phyloP scores from a whole-genome alignment of 1,140 invertebrate genomes.

The Acromyrmex charruanus region DNA sequence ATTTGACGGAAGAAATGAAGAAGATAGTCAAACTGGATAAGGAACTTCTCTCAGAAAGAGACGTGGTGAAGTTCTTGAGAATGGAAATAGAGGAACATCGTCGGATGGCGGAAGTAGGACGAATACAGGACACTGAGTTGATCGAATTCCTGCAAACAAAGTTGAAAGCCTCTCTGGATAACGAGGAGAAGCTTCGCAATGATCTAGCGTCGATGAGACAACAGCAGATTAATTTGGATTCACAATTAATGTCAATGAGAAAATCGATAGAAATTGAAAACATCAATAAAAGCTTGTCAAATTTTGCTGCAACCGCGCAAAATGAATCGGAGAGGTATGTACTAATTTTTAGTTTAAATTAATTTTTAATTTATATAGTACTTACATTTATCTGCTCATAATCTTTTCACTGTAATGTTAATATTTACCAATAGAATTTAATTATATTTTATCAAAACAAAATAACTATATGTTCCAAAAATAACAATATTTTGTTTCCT shows the following conservation, averaged over 20 bases:
- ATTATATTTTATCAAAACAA: not conserved
- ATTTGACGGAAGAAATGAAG: constrained; percentile 79
- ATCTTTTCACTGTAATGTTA: not conserved
- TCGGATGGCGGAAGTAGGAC: constrained; percentile 71
- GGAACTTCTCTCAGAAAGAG: constrained; percentile 80
- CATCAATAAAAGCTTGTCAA: constrained; percentile 5
- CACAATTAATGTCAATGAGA: constrained; percentile 73
- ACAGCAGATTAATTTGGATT: constrained; percentile 77
- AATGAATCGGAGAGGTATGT: constrained; percentile 76
- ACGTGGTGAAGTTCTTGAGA: constrained; percentile 76
- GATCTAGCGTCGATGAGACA: constrained; percentile 75
- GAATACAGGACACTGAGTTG: constrained; percentile 81
- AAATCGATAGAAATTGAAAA: constrained; percentile 74
- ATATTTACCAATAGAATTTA: not conserved
- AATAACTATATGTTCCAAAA: not conserved
- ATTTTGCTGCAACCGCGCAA: constrained; percentile 58
- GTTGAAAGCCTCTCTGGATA: constrained; percentile 74
- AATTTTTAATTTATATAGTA: not conserved
- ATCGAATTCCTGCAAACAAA: constrained; percentile 80
- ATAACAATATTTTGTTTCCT: not conserved
- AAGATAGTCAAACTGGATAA: constrained; percentile 77
- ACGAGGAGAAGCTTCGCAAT: constrained; percentile 76
- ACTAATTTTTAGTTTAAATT: constrained; percentile 18
- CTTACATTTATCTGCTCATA: not conserved
- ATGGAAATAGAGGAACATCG: constrained; percentile 79